phyloP scores from a whole-genome alignment of 2,113 vertebrate genomes.

The Meles meles region DNA sequence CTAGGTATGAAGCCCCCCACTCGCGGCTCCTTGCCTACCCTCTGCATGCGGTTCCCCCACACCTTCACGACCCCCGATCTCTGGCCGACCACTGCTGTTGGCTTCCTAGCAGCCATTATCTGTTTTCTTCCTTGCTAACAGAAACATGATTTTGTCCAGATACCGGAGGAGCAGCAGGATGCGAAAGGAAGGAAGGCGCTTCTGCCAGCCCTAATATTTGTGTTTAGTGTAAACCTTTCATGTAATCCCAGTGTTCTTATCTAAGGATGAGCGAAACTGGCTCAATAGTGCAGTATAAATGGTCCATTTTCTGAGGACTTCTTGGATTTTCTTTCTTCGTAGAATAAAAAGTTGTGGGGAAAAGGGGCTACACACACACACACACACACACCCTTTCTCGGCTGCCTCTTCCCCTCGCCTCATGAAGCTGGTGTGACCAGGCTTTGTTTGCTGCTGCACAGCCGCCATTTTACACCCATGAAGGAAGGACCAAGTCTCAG shows the following conservation, averaged over 20 bases:
- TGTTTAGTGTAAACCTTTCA: neutral
- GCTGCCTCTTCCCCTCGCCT: neutral
- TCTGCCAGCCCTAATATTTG: neutral
- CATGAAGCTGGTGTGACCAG: neutral
- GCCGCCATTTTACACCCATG: rapidly evolving
- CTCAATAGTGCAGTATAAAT: neutral
- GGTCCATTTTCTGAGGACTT: neutral
- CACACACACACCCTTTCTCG: too few relatives aligned
- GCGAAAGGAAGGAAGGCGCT: neutral
- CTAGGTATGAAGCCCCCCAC: rapidly evolving
- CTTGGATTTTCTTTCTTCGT: neutral
- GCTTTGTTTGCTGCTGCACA: neutral
- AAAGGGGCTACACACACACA: neutral
- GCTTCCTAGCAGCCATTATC: neutral
- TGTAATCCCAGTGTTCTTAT: neutral
- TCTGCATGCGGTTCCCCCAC: too few relatives aligned
- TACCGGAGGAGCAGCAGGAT: neutral
- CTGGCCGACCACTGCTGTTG: neutral
- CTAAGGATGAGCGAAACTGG: neutral
- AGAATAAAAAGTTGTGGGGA: neutral
- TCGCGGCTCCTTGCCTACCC: rapidly evolving
- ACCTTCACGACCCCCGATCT: rapidly evolving
- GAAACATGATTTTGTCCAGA: neutral
- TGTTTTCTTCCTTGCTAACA: neutral
- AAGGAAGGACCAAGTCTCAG: neutral